Conservation (phyloP, 2,888 invertebrate species). For the Epinotia brunnichana region DNA sequence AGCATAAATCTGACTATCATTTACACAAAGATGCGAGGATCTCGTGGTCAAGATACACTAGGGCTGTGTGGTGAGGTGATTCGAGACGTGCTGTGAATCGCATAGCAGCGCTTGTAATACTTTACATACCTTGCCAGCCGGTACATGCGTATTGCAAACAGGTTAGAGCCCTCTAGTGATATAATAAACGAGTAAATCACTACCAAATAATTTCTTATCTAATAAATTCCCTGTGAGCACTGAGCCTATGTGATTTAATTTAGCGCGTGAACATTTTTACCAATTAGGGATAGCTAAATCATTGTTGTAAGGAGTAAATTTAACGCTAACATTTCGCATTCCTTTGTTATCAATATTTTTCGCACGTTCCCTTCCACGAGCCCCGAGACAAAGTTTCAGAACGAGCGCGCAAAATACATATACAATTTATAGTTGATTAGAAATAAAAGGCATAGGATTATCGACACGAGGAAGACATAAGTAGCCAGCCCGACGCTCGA, state of each 20-base stretch:
- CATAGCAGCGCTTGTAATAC: slow-evolving; percentile 18
- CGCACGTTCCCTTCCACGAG: too few relatives aligned
- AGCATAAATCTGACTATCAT: background rate
- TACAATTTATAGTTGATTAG: too few relatives aligned
- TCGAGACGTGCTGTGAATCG: background rate
- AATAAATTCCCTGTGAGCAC: background rate
- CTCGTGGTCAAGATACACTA: background rate
- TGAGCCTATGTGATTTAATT: too few relatives aligned
- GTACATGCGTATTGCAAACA: slow-evolving; percentile 22
- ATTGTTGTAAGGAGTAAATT: background rate
- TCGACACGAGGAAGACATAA: too few relatives aligned
- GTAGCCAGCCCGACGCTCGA: too few relatives aligned
- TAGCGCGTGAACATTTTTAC: background rate
- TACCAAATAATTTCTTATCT: background rate
- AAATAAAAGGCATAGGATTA: too few relatives aligned
- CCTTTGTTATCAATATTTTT: too few relatives aligned
- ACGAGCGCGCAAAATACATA: background rate
- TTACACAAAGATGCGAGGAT: background rate
- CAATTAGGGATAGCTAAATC: too few relatives aligned
- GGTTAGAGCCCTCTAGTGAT: slow-evolving; percentile 31
- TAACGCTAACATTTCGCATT: background rate
- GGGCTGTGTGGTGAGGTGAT: background rate
- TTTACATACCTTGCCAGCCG: slow-evolving; percentile 22
- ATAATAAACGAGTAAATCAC: slow-evolving; percentile 28
- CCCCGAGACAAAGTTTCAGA: background rate